Base-by-base conservation (phyloP, 2,888 invertebrate genomes). In the Gortyna flavago region DNA sequence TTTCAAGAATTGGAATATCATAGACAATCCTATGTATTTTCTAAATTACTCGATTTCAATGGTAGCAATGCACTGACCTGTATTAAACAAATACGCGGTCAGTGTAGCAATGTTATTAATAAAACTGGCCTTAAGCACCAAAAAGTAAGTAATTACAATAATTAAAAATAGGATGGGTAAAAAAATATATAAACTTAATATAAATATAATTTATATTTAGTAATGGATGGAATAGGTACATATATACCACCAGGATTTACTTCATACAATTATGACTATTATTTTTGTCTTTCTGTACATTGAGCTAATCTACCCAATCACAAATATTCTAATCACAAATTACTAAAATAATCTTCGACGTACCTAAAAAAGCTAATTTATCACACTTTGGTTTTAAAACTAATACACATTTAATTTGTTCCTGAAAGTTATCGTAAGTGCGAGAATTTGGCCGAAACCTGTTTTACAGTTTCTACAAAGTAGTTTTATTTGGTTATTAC, bases 321-420 rank as follows among this genome's bases (percentile, higher is more conserved):
- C 86, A 86, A 83, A 75, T 80, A 68, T 80, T 79, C 87, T 88
- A 88, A 87, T 87, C 80, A 83, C 79, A 80, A 84, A 83, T 88
- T 79, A 86, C 80, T 88, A 86, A 87, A 81, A 79, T 77, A 82
- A 82, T 83, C 72, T 85, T 79, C 65, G 83, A 82, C 77, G 77
- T 89, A 76, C 77, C 88, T 90, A 90, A 88, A 89, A 89, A 89
- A 88, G 87, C 89, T 92, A 92, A 81, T 90, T 90, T 93, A 93
- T 93, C 93, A 93, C 93, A 91, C 91, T 90, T 92, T 89, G 81
- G 84, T 87, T 88, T 90, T 85, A 86, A 80, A 89, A 84, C 89
- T 89, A 88, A 79, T 84, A 85, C 77, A 83, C 76, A 79, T 81
- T 79, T 65, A 82, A 72, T 83, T 77, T 80, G 67, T 80, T 84